Evolutionary conservation across 1,140 invertebrate genomes (phyloP).

Genomic region (Drosophila parvula): DNA sequence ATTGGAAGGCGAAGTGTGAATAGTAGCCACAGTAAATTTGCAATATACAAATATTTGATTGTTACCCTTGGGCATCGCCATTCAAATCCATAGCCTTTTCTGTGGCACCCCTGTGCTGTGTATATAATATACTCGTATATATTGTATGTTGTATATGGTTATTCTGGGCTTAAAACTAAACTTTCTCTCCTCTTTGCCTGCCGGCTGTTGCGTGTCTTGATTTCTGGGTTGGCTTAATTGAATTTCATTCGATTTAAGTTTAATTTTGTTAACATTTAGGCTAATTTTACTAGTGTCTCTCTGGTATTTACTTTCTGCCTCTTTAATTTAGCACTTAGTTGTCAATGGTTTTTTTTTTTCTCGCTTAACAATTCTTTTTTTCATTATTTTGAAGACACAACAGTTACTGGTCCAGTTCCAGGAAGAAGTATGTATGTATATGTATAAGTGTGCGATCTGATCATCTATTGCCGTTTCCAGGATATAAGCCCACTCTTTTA

Average conservation of each 20-base stretch:
- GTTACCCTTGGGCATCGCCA: neutral
- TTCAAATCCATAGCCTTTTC: neutral
- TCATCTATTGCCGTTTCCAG: slow-evolving; percentile 20
- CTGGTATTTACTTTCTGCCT: slow-evolving; percentile 34
- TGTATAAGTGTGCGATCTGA: slow-evolving; percentile 39
- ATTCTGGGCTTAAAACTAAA: slow-evolving; percentile 37
- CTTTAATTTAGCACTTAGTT: slow-evolving; percentile 79
- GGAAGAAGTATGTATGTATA: slow-evolving; percentile 75
- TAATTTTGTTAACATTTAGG: slow-evolving; percentile 53
- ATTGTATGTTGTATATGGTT: slow-evolving; percentile 43
- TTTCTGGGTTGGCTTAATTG: slow-evolving; percentile 53
- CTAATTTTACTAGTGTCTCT: slow-evolving; percentile 73
- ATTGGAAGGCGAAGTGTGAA: neutral
- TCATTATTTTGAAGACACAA: slow-evolving; percentile 81
- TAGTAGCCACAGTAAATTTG: neutral
- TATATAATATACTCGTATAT: slow-evolving; percentile 30
- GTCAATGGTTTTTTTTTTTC: slow-evolving; percentile 73
- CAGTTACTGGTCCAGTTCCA: slow-evolving; percentile 84
- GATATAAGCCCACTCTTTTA: slow-evolving; percentile 47
- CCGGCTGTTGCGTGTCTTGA: slow-evolving; percentile 18
- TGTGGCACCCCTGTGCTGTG: neutral
- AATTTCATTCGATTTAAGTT: slow-evolving; percentile 66
- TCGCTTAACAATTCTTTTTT: slow-evolving; percentile 43
- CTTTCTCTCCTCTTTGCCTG: slow-evolving; percentile 10
- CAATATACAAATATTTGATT: neutral